Conservation (phyloP, 92 coral and sea anemone species). For the Palythoa caribaeorum region DNA sequence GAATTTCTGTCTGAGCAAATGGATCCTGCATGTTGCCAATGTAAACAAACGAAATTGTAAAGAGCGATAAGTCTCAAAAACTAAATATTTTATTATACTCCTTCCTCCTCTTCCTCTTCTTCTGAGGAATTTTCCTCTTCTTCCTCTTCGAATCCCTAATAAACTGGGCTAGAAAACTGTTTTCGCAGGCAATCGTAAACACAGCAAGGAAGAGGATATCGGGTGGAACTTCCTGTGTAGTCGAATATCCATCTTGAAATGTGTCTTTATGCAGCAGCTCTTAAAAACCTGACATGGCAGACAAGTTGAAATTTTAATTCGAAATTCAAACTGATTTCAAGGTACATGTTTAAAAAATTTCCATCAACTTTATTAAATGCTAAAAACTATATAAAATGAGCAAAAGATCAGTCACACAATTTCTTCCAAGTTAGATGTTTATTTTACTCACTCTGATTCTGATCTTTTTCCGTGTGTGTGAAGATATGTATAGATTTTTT, state of each 20-base stretch:
- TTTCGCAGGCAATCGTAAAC: constrained; percentile 41
- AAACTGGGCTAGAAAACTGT: constrained; percentile 28
- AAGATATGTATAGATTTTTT: constrained; percentile 2
- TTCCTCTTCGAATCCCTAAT: constrained; percentile 14
- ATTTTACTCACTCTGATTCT: constrained; percentile 44
- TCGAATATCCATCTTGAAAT: constrained; percentile 47
- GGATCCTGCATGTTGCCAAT: too few species aligned
- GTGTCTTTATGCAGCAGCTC: constrained; percentile 60
- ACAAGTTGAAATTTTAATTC: background rate
- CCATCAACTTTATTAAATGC: background rate
- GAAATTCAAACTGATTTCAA: background rate
- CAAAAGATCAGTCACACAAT: background rate
- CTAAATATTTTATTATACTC: too few species aligned
- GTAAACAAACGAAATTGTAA: too few species aligned
- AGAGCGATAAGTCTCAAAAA: too few species aligned
- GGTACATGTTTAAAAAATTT: background rate
- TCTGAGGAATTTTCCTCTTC: constrained; percentile 30
- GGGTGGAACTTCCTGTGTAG: constrained; percentile 38
- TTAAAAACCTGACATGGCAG: constrained; percentile 37
- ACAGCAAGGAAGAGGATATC: constrained; percentile 63
- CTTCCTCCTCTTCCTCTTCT: too few species aligned
- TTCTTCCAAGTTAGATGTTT: background rate
- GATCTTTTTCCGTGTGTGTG: constrained; percentile 20
- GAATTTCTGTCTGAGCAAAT: background rate
- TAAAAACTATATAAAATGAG: background rate